phyloP scores from a whole-genome alignment of 2,888 invertebrate genomes.

The Drosophila nr. fundita region DNA sequence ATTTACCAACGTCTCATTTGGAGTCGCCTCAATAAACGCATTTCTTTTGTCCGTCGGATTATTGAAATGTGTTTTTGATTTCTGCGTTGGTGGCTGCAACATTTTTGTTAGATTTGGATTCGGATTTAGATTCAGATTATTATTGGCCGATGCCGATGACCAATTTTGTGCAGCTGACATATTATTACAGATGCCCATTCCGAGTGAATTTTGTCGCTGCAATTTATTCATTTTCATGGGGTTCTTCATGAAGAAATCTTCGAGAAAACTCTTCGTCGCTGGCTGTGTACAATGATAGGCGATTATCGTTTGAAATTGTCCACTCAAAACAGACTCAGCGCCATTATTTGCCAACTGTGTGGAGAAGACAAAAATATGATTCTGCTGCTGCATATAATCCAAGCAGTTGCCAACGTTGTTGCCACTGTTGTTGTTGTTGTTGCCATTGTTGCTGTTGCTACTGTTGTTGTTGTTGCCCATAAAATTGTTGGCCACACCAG shows the following conservation, averaged over 20 bases:
- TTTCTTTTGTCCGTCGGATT: constrained; percentile 48
- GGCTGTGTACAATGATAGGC: constrained; percentile 98
- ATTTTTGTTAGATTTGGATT: constrained; percentile 41
- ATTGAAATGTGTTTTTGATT: constrained; percentile 45
- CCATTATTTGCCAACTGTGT: constrained; percentile 97
- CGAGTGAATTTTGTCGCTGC: constrained; percentile 89
- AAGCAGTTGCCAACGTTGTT: constrained; percentile 62
- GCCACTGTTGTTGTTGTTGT: constrained; percentile 18
- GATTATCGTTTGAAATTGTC: constrained; percentile 96
- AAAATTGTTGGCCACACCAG: constrained; percentile 25
- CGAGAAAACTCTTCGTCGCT: constrained; percentile 96
- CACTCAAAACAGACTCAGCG: constrained; percentile 95
- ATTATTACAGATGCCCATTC: constrained; percentile 55
- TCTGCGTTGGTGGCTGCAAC: constrained; percentile 46
- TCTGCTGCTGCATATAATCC: constrained; percentile 96
- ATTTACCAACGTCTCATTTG: constrained; percentile 41
- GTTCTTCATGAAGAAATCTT: constrained; percentile 91
- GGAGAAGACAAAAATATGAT: constrained; percentile 98
- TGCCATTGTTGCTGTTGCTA: constrained; percentile 18
- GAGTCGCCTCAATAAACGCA: constrained; percentile 50
- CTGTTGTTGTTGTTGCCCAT: constrained; percentile 26
- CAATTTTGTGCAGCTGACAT: constrained; percentile 28
- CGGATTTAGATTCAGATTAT: constrained; percentile 13
- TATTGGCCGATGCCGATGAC: constrained; percentile 32
- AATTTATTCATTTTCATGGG: constrained; percentile 95